phyloP scores from a whole-genome alignment of 2,797 vertebrate species.

The Rousettus madagascariensis region DNA sequence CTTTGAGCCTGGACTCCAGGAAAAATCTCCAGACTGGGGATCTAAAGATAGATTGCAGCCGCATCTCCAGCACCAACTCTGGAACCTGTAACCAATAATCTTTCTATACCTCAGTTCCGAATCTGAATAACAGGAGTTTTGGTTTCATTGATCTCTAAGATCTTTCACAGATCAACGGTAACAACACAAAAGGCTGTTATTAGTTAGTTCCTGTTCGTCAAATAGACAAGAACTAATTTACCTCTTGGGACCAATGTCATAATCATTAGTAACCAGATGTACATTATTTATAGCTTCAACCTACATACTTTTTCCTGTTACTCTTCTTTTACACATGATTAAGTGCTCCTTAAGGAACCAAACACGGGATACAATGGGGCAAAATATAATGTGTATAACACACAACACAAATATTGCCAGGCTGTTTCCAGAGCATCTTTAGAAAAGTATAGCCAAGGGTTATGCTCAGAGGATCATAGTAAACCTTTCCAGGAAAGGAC shows the following conservation, averaged over 20 bases:
- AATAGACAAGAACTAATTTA: neutral
- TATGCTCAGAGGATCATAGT: neutral
- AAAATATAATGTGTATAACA: neutral
- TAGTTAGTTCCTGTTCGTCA: neutral
- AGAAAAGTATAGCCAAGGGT: neutral
- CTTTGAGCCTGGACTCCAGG: neutral
- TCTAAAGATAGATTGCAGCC: neutral
- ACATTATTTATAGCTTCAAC: neutral
- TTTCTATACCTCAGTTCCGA: neutral
- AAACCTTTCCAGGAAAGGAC: neutral
- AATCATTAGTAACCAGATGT: neutral
- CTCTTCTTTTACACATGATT: neutral
- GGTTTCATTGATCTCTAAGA: neutral
- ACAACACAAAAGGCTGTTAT: neutral
- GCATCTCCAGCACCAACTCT: accelerated
- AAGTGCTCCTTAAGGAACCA: neutral
- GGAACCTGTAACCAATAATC: neutral
- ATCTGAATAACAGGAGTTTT: neutral
- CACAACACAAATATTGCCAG: neutral
- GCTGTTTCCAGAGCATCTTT: neutral
- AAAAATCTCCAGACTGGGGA: neutral
- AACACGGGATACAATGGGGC: neutral
- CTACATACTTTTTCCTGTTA: neutral
- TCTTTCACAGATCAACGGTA: neutral
- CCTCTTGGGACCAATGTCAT: neutral